Evolutionary conservation across 2,888 invertebrate genomes (phyloP).

Genomic region (Pyrochroa serraticornis): DNA sequence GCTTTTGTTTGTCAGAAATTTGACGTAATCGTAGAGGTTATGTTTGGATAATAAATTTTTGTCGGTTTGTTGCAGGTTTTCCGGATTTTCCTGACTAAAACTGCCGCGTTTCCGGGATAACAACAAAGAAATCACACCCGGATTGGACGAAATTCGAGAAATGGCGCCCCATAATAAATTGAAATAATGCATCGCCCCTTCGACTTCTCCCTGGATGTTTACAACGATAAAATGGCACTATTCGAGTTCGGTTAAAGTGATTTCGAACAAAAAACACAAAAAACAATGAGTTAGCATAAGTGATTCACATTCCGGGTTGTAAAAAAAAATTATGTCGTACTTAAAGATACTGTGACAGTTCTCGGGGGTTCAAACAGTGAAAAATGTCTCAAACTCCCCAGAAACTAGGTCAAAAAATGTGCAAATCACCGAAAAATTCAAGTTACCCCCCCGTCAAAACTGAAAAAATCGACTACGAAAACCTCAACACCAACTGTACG

Average conservation of each 20-base stretch:
- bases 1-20: conserved; percentile 31
- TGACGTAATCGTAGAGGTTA: conserved; percentile 48
- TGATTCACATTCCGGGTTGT: too few species aligned
- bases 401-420: conserved; percentile 56
- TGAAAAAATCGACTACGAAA: conserved; percentile 56
- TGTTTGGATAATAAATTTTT: conserved; percentile 48
- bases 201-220: conserved; percentile 39
- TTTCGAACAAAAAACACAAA: conserved; percentile 2
- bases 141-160: conserved; percentile 18
- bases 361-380: conserved; percentile 32
- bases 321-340: conserved; percentile 7
- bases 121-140: not conserved
- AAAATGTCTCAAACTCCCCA: conserved; percentile 57
- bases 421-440: conserved; percentile 57
- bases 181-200: conserved; percentile 45
- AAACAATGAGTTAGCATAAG: conserved; percentile 19
- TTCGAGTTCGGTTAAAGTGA: conserved; percentile 56
- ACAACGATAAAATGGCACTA: conserved; percentile 57
- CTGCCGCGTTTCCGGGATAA: not conserved
- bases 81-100: conserved; percentile 30
- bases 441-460: conserved; percentile 37
- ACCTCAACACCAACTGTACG: conserved; percentile 57
- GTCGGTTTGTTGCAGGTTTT: conserved; percentile 47
- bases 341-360: conserved; percentile 24
- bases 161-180: conserved; percentile 3